Percentiles rank a stretch among this genome's conserved stretches.
Evolutionary conservation across 2,888 invertebrate species (phyloP).

Genomic region (Cephus spinipes): DNA sequence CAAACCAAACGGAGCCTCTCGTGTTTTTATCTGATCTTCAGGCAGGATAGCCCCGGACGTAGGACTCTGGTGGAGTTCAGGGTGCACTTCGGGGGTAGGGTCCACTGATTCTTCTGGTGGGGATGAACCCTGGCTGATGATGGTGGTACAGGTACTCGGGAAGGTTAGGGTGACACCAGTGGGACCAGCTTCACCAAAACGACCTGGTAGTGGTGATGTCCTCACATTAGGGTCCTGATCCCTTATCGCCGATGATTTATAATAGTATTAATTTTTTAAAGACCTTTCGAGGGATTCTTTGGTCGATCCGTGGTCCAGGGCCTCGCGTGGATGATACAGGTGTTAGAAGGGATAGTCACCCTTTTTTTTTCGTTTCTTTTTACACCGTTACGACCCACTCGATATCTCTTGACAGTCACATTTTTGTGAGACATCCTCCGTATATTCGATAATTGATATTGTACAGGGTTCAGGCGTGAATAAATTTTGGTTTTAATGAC

Average conservation of each 20-base stretch:
- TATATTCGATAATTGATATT: too few relatives aligned
- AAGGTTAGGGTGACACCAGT: constrained; percentile 17
- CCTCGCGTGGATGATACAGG: too few relatives aligned
- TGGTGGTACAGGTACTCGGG: constrained; percentile 3
- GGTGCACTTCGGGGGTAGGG: too few relatives aligned
- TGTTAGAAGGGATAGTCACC: too few relatives aligned
- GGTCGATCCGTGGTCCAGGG: not conserved
- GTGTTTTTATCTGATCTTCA: constrained; percentile 48
- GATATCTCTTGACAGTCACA: too few relatives aligned
- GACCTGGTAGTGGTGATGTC: constrained; percentile 48
- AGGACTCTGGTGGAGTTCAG: constrained; percentile 32
- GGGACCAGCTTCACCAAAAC: constrained; percentile 5
- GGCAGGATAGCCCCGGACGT: constrained; percentile 39
- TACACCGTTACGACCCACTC: too few relatives aligned
- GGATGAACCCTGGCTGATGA: constrained; percentile 3
- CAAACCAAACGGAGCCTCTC: constrained; percentile 47
- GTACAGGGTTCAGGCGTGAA: too few relatives aligned
- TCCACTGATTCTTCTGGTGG: constrained; percentile 1
- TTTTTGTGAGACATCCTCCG: too few relatives aligned
- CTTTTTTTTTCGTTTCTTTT: too few relatives aligned
- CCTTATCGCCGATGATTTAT: constrained; percentile 52
- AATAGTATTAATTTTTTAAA: constrained; percentile 48
- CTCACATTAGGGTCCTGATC: constrained; percentile 54
- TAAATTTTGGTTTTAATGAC: too few relatives aligned
- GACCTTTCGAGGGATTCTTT: constrained; percentile 45